Percentiles rank a stretch among this genome's conserved stretches.
Evolutionary conservation across 2,113 vertebrate genomes (phyloP).

Genomic region (Tautogolabrus adspersus): DNA sequence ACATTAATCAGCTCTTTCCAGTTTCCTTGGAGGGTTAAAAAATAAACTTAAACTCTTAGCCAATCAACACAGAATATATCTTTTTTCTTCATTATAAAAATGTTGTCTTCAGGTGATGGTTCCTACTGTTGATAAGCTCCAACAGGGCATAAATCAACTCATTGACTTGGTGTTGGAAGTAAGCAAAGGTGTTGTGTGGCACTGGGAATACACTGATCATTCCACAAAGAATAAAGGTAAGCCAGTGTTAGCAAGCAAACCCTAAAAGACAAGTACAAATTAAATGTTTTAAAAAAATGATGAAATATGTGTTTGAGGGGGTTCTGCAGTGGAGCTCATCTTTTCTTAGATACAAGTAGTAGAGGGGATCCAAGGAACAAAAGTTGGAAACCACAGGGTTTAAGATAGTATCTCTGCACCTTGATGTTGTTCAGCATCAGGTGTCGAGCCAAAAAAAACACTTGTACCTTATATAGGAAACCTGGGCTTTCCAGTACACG

Average conservation of each 20-base stretch:
- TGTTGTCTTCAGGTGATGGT: constrained; percentile 80
- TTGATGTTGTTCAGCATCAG: too few species aligned
- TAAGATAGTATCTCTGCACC: too few species aligned
- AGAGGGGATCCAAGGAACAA: too few species aligned
- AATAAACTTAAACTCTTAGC: not conserved
- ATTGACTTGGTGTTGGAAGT: constrained; percentile 85
- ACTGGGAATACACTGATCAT: constrained; percentile 74
- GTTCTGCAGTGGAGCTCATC: too few species aligned
- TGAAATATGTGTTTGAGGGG: too few species aligned
- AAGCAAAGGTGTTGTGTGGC: constrained; percentile 84
- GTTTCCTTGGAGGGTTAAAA: not conserved
- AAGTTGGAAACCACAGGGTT: too few species aligned
- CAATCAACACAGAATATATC: not conserved
- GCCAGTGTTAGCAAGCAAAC: not conserved
- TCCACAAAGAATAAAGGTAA: constrained; percentile 24
- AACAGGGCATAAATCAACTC: constrained; percentile 83
- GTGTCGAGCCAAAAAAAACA: too few species aligned
- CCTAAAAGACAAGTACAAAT: not conserved
- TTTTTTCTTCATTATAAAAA: too few species aligned
- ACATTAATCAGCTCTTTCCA: not conserved
- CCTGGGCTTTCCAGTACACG: too few species aligned
- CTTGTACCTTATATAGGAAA: too few species aligned
- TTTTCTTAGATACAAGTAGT: too few species aligned
- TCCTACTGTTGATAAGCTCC: constrained; percentile 87
- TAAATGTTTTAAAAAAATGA: not conserved